Evolutionary conservation across 2,113 vertebrate genomes (phyloP).

Genomic region (Erinaceus europaeus): DNA sequence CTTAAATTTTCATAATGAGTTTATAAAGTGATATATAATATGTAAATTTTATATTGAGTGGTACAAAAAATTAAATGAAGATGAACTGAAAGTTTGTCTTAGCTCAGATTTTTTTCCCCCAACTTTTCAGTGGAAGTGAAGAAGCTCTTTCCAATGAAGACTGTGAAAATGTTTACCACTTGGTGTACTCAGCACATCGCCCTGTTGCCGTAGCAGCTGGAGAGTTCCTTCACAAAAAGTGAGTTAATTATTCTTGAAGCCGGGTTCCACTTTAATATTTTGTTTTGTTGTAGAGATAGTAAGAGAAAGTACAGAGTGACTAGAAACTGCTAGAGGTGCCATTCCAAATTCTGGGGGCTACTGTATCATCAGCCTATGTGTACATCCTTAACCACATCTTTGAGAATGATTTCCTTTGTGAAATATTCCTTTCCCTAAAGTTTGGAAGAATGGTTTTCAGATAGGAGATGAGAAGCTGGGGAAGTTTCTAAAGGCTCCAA

Average conservation of each 20-base stretch:
- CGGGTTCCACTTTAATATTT: neutral
- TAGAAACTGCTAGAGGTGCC: neutral
- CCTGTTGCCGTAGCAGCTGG: constrained; percentile 98
- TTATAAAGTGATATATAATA: too few relatives aligned
- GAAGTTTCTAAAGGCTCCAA: neutral
- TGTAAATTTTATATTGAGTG: too few relatives aligned
- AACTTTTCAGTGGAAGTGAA: constrained; percentile 93
- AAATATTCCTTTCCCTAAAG: neutral
- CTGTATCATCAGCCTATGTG: neutral
- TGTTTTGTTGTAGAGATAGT: neutral
- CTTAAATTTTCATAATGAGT: constrained; percentile 29
- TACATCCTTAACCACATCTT: neutral
- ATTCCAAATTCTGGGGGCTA: neutral
- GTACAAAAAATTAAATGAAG: too few relatives aligned
- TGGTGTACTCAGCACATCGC: constrained; percentile 97
- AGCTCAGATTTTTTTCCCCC: constrained; percentile 64
- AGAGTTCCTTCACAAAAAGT: constrained; percentile 99
- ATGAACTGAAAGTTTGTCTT: constrained; percentile 14
- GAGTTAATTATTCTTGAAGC: constrained; percentile 72
- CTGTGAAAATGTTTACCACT: constrained; percentile 99
- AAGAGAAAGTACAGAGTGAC: neutral
- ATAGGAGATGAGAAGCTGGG: neutral
- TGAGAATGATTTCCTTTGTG: neutral
- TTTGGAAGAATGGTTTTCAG: neutral
- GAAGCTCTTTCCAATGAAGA: constrained; percentile 99